Percentiles rank a stretch among this genome's conserved stretches.
Conservation (phyloP, 2,888 invertebrate species). For the Tenthredo mesomela region DNA sequence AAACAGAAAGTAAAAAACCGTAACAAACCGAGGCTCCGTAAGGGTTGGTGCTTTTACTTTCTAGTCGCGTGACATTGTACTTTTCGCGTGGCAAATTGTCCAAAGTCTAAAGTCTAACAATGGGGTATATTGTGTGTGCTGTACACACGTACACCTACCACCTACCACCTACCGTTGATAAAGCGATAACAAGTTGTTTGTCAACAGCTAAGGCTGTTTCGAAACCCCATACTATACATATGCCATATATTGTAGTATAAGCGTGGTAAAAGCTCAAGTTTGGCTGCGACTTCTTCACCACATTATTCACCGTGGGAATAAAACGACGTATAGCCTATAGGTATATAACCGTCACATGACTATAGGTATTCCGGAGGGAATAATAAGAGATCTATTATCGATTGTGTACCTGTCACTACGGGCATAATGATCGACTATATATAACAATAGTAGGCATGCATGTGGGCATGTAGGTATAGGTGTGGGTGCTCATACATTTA, state of each 20-base stretch:
- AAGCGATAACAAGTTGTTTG: conserved; percentile 38
- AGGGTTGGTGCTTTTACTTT: neutral
- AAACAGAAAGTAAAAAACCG: conserved; percentile 31
- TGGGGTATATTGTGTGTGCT: neutral
- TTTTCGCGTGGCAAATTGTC: conserved; percentile 22
- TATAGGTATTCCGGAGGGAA: neutral
- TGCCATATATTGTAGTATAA: neutral
- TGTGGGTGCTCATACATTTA: neutral
- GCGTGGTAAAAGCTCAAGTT: conserved; percentile 1
- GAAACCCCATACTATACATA: neutral
- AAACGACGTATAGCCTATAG: neutral
- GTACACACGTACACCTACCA: neutral
- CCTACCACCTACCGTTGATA: neutral
- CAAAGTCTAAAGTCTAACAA: conserved; percentile 18
- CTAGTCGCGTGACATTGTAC: conserved; percentile 18
- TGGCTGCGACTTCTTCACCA: neutral
- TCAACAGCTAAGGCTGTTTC: conserved; percentile 2
- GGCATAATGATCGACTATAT: conserved; percentile 2
- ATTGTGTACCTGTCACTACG: neutral
- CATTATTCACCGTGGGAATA: neutral
- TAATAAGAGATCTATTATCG: conserved; percentile 10
- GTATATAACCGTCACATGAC: neutral
- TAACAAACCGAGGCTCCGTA: conserved; percentile 6
- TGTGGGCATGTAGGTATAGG: too few relatives aligned
- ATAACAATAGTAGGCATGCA: neutral